Base-by-base conservation (phyloP, 2,888 invertebrate species). In the Drymonia ruficornis region DNA sequence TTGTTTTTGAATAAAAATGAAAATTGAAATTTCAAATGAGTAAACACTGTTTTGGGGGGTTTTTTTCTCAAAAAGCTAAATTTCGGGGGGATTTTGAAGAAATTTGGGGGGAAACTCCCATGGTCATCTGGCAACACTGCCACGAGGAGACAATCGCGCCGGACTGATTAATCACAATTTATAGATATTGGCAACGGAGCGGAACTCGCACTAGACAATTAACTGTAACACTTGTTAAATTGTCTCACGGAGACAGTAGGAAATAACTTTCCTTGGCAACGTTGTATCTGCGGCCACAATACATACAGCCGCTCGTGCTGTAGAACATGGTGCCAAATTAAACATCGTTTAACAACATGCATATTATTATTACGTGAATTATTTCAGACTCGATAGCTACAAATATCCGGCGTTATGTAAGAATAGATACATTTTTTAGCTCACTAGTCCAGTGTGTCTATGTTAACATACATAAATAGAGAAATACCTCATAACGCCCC, bases 231-330 rank as follows among this genome's bases (percentile, higher is more conserved):
- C 80, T 86, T 86, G 83, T 83, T 77, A 78, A 81, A 84, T 80
- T 80, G 81, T 82, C 81, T 79, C 83, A 74, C 74, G 72, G 80
- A 81, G 81, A 83, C 82, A 81, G 79, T 74, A 74, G 67, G 75
- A 84, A 84, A 84, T 83, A 81, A 81, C 84, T 83, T 85, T 84
- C 80, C 76, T 81, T 86, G 86, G 84, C 85, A 86, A 76, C 79
- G 68, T 73, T 67, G 61, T 66, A 73, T 67, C 63, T 63, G 76
- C 72, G 58, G 66, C 61, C 76, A 73, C 63, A 63, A 64, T 65
- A 56, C 64, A 70, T 73, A 78, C 66, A 56, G 65, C 63, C 63
- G 60, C 52, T 59, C 52, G 53, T 65, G 67, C 66, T 65, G 72
- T 66, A 63, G 70, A 78, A 81, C 74, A 78, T 81, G 83, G 78